Percentiles rank a stretch among this genome's conserved stretches.
These are phyloP conservation scores for Geococcyx californianus DNA, from an alignment of 2,113 vertebrate genomes.

Conservation along the genomic window DNA sequence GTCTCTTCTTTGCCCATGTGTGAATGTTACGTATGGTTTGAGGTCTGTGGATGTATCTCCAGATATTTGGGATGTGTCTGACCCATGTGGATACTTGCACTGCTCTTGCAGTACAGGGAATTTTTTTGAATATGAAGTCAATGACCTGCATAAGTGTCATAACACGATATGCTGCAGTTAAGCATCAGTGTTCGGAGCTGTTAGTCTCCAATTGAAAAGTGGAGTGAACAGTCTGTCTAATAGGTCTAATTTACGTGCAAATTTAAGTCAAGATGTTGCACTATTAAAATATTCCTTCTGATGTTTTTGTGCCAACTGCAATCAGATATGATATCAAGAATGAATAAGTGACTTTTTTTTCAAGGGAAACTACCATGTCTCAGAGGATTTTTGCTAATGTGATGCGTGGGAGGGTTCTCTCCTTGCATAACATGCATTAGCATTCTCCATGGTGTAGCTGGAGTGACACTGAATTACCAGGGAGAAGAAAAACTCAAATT, in stretches of 20 bases:
- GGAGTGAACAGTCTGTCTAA: not conserved
- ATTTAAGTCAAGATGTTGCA: not conserved
- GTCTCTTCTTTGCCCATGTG: not conserved
- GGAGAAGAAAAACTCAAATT: not conserved
- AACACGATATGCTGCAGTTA: not conserved
- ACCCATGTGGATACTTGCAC: not conserved
- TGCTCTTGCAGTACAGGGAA: not conserved
- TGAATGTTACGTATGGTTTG: not conserved
- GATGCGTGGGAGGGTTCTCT: conserved; percentile 22
- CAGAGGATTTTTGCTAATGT: not conserved
- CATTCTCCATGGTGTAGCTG: not conserved
- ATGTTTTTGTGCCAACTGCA: not conserved
- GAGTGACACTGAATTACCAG: not conserved
- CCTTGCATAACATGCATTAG: conserved; percentile 21
- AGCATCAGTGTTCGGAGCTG: not conserved
- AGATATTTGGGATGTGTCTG: not conserved
- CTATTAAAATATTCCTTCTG: conserved; percentile 3
- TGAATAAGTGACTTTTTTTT: not conserved
- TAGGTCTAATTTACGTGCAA: not conserved
- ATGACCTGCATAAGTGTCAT: not conserved
- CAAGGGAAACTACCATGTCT: not conserved
- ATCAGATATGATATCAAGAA: not conserved
- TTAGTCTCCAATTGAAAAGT: not conserved
- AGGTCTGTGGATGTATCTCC: not conserved
- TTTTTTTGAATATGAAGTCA: not conserved